Evolutionary conservation across 2,888 invertebrate genomes (phyloP), one percentile per base, ranked within the genome.

Genomic region (Metallyticus violacea): DNA sequence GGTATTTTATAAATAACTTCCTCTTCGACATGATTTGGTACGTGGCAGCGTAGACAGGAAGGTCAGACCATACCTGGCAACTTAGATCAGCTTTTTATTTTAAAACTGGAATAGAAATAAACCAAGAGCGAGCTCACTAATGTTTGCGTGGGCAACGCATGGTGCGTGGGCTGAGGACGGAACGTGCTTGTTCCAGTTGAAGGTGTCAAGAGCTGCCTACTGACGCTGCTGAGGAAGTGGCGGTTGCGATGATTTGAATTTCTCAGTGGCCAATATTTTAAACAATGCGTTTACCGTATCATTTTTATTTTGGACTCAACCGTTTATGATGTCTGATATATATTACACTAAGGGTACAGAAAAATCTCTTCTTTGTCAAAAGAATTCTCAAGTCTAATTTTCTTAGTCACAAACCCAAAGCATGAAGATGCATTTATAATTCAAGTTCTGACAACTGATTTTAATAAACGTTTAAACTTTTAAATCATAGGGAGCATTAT

Each of bases 141-240:
- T 80, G 26, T 28, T 28, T 6, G 80, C 26, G 81, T 81, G 81
- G 81, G 81, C 29, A 81, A 25, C 81, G 62, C 26, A 26, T 62
- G 81, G 81, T 62, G 81, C 81, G 81, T 81, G 81, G 81, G 81
- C 26, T 26, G 81, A n/a, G 81, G 81, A 81, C 15, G 81, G 25
- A 81, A 81, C 81, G 62, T 81, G 81, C 40, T 81, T 40, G 30
- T 81, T 26, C 62, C 29, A 62, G 40, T 81, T 81, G 81, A 62
- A 62, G 40, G 40, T 62, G 40, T 62, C 40, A 62, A n/a, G 40
- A 62, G 15, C 2, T 7, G 40, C 40, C 40, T 15, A 15, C 40
- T 15, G 40, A 62, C 40, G 15, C 40, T 62, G 40, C 40, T 15
- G 40, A 62, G 9, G 15, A 9, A 15, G 40, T 15, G 40, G 6